Conservation (phyloP, 2,888 invertebrate genomes). For the Apomyelois bistriatella region DNA sequence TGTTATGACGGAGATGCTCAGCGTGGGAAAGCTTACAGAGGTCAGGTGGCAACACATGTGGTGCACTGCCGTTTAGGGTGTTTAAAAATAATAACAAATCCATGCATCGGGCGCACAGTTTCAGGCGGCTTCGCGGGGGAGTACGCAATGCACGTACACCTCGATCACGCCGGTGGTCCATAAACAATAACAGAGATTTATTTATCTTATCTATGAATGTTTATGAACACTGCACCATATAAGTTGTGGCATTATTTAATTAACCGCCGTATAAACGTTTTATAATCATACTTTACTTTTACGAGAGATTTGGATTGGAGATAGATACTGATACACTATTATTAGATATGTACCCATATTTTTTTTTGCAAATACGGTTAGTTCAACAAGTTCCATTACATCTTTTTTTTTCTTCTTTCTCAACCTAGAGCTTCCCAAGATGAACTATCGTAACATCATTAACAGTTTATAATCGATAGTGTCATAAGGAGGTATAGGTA, state of each 20-base stretch:
- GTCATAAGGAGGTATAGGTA: no score
- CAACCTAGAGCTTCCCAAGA: no score
- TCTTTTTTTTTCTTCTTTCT: no score
- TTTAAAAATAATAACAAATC: conserved; percentile 74
- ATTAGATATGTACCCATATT: background rate
- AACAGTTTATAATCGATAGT: no score
- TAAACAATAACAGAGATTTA: conserved; percentile 68
- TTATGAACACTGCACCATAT: conserved; percentile 36
- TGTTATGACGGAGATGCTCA: conserved; percentile 50
- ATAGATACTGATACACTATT: conserved; percentile 20
- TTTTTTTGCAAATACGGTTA: no score
- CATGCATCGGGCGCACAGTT: conserved; percentile 35
- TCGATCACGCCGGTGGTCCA: conserved; percentile 63
- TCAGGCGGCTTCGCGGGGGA: conserved; percentile 64
- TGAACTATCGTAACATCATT: no score
- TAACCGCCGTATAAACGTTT: conserved; percentile 41
- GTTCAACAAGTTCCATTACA: no score
- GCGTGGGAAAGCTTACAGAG: conserved; percentile 74
- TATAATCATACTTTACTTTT: conserved; percentile 27
- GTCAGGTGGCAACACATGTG: conserved; percentile 78
- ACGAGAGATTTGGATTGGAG: conserved; percentile 24
- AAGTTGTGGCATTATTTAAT: conserved; percentile 40
- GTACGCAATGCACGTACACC: conserved; percentile 36
- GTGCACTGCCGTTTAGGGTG: conserved; percentile 65
- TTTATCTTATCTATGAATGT: conserved; percentile 56